A percentile compares a stretch with the other conserved stretches of the same genome.
These are phyloP conservation scores for Lepilemur ruficaudatus DNA, from an alignment of 2,797 vertebrate species.

Conservation along the genomic window DNA sequence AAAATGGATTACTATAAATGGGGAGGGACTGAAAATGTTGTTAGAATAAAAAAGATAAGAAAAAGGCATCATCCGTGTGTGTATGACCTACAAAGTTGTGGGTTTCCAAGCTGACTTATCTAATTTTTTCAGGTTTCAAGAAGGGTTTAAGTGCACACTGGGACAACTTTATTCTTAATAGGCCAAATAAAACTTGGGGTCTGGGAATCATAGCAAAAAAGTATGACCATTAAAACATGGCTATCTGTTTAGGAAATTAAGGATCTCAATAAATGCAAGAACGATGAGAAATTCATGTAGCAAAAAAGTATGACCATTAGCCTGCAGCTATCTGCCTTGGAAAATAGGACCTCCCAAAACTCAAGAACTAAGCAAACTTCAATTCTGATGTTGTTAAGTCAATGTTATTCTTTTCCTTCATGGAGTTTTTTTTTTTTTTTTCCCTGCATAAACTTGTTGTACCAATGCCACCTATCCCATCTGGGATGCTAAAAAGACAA, in stretches of 20 bases:
- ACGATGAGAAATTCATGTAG: neutral
- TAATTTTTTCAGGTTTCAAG: slow-evolving; percentile 58
- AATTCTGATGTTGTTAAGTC: neutral
- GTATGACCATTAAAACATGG: neutral
- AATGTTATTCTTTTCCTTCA: neutral
- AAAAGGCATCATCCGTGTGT: neutral
- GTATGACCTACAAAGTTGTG: neutral
- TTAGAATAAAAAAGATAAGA: neutral
- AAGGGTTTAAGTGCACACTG: slow-evolving; percentile 59
- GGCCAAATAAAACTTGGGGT: slow-evolving; percentile 25
- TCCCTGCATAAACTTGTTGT: neutral
- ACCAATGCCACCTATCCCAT: neutral
- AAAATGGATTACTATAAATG: neutral
- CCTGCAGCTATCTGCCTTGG: neutral
- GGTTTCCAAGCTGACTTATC: neutral
- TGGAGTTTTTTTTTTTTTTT: neutral
- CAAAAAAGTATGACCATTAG: neutral
- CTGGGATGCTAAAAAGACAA: neutral
- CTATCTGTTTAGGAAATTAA: neutral
- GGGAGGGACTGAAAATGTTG: neutral
- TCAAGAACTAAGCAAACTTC: neutral
- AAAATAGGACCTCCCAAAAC: neutral
- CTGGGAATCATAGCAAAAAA: neutral
- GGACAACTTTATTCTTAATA: slow-evolving; percentile 50
- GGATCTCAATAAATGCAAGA: neutral